These are phyloP conservation scores for Ephydatia muelleri DNA, from an alignment of 37 sponge, comb jelly and placozoan species.

Conservation along the genomic window DNA sequence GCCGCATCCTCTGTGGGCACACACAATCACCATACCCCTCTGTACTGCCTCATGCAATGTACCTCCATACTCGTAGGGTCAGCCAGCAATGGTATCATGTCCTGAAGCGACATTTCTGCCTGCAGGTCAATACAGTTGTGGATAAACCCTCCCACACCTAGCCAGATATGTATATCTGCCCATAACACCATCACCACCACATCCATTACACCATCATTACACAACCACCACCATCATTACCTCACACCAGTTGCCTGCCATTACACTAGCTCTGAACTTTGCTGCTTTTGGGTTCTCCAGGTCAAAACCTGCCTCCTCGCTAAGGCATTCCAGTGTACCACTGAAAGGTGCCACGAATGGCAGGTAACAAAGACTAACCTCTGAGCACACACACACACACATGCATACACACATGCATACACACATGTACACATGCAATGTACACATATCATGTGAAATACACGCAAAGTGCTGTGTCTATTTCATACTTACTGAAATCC, in stretches of 20 bases:
- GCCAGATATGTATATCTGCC: background rate
- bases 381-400: slow-evolving; percentile 5
- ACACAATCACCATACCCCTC: background rate
- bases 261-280: slow-evolving; percentile 75
- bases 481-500: slow-evolving; percentile 81
- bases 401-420: slow-evolving; percentile 22
- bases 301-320: slow-evolving; percentile 86
- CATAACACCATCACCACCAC: background rate
- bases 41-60: background rate
- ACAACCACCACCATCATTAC: slow-evolving; percentile 44
- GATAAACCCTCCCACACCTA: background rate
- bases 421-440: slow-evolving; percentile 9
- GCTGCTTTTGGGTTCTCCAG: slow-evolving; percentile 93
- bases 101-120: slow-evolving; percentile 68
- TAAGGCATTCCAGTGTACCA: slow-evolving; percentile 68
- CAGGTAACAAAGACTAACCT: background rate
- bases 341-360: slow-evolving; percentile 24
- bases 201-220: background rate
- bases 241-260: slow-evolving; percentile 88
- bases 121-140: background rate
- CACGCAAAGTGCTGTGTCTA: background rate
- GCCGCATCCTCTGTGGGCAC: slow-evolving; percentile 75
- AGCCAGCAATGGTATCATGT: slow-evolving; percentile 60
- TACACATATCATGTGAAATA: too few species aligned
- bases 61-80: slow-evolving; percentile 55